Evolutionary conservation across 2,888 invertebrate species (phyloP).

Genomic region (Bellardia bayeri): DNA sequence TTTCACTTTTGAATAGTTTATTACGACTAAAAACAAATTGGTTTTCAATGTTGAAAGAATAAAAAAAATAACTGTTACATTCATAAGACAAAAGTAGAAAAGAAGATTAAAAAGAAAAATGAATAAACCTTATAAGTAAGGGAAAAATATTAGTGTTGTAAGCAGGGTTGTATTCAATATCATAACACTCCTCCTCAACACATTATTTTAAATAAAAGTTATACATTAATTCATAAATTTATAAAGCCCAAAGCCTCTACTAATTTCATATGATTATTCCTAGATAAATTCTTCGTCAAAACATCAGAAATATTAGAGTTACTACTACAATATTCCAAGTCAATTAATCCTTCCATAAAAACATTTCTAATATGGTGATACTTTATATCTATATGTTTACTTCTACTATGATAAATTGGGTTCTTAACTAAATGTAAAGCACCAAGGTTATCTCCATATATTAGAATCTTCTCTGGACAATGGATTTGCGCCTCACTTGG

Average conservation of each 20-base stretch:
- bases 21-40: too few species aligned
- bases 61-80: too few species aligned
- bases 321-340: slow-evolving; percentile 57
- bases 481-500: slow-evolving; percentile 1
- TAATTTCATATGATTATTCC: slow-evolving; percentile 49
- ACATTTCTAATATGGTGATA: slow-evolving; percentile 57
- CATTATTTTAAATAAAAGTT: slow-evolving; percentile 20
- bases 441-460: slow-evolving; percentile 29
- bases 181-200: slow-evolving; percentile 65
- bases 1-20: too few species aligned
- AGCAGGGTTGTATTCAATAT: background rate
- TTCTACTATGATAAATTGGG: slow-evolving; percentile 38
- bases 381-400: slow-evolving; percentile 64
- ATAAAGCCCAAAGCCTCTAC: slow-evolving; percentile 44
- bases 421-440: slow-evolving; percentile 59
- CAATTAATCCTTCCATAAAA: slow-evolving; percentile 44
- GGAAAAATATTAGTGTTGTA: too few species aligned
- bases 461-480: background rate
- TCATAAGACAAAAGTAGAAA: too few species aligned
- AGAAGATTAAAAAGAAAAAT: too few species aligned
- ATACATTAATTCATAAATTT: slow-evolving; percentile 30
- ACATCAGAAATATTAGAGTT: slow-evolving; percentile 62
- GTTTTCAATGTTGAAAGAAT: too few species aligned
- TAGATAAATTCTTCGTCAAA: slow-evolving; percentile 60
- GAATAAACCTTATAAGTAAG: too few species aligned